These are phyloP conservation scores for Pseudolycoriella hygida DNA, from an alignment of 2,888 invertebrate genomes.

Conservation along the genomic window DNA sequence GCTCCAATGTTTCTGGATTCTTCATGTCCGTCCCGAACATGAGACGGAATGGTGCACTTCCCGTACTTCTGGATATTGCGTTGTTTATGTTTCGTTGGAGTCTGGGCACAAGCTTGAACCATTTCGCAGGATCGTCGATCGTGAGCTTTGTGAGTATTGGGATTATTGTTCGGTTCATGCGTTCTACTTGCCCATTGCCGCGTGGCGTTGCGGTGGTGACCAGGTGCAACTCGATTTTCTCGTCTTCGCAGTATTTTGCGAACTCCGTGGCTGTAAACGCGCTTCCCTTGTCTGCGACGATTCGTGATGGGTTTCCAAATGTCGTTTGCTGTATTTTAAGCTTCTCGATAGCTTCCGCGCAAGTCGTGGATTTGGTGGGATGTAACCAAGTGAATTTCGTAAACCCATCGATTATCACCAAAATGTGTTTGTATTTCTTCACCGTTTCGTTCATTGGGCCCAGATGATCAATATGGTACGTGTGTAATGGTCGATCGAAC, in stretches of 20 bases:
- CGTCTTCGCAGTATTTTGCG: conserved; percentile 17
- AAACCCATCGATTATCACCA: conserved; percentile 19
- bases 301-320: conserved; percentile 20
- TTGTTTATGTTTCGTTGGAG: conserved; percentile 13
- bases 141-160: conserved; percentile 19
- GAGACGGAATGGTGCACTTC: conserved; percentile 8
- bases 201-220: conserved; percentile 18
- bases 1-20: no score
- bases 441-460: conserved; percentile 16
- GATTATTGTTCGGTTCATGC: conserved; percentile 18
- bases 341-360: conserved; percentile 17
- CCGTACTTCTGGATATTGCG: conserved; percentile 2
- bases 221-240: conserved; percentile 16
- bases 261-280: conserved; percentile 22
- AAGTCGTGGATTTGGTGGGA: conserved; percentile 16
- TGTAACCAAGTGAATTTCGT: conserved; percentile 21
- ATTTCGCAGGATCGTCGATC: conserved; percentile 16
- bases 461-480: conserved; percentile 20
- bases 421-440: conserved; percentile 18
- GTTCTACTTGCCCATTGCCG: conserved; percentile 22
- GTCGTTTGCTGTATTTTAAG: conserved; percentile 14
- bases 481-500: conserved; percentile 16
- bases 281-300: conserved; percentile 19
- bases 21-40: no score
- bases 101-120: conserved; percentile 14